Evolutionary conservation across 37 sponge, comb jelly and placozoan species (phyloP), one percentile per base, ranked within the genome.

Genomic region (Aplysina aerophoba): DNA sequence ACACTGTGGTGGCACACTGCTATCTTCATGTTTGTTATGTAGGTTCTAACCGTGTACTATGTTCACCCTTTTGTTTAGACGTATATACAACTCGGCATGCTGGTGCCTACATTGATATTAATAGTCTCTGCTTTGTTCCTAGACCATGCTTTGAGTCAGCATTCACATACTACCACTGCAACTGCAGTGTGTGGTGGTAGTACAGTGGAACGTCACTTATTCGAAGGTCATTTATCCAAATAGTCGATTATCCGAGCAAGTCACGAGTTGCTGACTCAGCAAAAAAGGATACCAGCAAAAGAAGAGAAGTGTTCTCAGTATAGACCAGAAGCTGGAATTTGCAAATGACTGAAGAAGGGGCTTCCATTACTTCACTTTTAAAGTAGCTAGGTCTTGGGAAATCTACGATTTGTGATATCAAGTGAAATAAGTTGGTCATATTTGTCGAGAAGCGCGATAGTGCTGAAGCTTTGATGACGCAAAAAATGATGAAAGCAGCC

Each of bases 391-490:
- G 83, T 13, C 64, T 91, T 64, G 92, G 92, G 72, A 34, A 61
- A 22, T 66, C 81, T 59, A 91, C 92, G n/a, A 78, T 91, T 15
- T 50, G 86, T n/a, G 85, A 84, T 58, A 84, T 91, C 22, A 91
- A 84, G 77, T 74, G 69, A 56, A 83, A 84, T 57, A 84, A 88
- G 59, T 34, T 91, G 69, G 44, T 54, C 56, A 30, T 6, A n/a
- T 88, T 81, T 80, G 74, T 73, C 20, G 74, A 31, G 74, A 73
- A 73, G 41, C 39, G 31, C 39, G 74, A 73, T 37, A 73, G 74
- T 31, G 74, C 39, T 73, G 74, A 73, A 73, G 74, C 40, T 73
- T 73, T 37, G 39, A 33, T 40, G 38, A 85, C 72, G 60, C 55
- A 36, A 69, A 62, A 53, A 44, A 79, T 63, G 58, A 85, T 88